phyloP scores from a whole-genome alignment of 2,888 invertebrate genomes.

The Pollenia angustigena region DNA sequence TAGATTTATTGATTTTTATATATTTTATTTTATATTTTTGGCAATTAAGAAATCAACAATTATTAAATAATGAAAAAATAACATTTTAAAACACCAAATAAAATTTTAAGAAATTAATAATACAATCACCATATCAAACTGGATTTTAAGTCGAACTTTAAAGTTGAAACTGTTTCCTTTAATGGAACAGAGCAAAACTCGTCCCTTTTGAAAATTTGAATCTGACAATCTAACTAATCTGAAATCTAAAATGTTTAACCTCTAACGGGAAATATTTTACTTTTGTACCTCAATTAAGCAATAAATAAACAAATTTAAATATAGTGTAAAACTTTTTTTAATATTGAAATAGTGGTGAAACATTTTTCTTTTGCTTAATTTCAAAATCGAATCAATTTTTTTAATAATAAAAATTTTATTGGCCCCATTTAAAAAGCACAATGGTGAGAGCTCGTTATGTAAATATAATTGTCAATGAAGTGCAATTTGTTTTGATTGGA shows the following conservation, averaged over 20 bases:
- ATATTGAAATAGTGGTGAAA: too few species aligned
- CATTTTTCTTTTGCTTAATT: background rate
- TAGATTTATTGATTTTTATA: background rate
- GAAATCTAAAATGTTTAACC: too few species aligned
- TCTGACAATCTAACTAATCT: too few species aligned
- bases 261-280: too few species aligned
- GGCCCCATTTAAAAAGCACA: background rate
- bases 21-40: background rate
- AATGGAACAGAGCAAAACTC: too few species aligned
- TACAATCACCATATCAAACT: too few species aligned
- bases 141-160: too few species aligned
- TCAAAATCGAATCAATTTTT: slow-evolving; percentile 10
- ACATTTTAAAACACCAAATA: background rate
- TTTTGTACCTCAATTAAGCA: too few species aligned
- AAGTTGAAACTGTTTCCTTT: too few species aligned
- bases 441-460: background rate
- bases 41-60: slow-evolving; percentile 49
- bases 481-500: slow-evolving; percentile 37
- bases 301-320: too few species aligned
- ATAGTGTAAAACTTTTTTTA: too few species aligned
- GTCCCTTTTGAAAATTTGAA: too few species aligned
- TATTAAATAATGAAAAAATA: slow-evolving; percentile 16
- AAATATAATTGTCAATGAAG: slow-evolving; percentile 28
- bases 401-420: slow-evolving; percentile 11
- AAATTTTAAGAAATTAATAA: background rate